Base-by-base conservation (phyloP, 2,113 vertebrate genomes). In the Brienomyrus brachyistius region DNA sequence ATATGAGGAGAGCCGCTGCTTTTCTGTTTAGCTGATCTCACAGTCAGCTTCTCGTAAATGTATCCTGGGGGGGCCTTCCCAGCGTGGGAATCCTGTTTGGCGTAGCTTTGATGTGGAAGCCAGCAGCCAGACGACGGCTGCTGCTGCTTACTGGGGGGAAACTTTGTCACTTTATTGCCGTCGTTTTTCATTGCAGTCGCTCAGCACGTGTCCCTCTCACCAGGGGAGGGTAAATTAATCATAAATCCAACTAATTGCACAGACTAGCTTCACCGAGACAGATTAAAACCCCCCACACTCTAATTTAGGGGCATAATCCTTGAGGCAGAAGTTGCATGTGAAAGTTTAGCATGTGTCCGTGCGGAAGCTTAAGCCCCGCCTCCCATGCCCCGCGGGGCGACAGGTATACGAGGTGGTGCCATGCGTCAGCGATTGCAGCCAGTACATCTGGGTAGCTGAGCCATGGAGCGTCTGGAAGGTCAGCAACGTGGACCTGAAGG, bases 401-500 rank as follows among this genome's bases (percentile, higher is more conserved):
- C 93, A 99, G 97, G 98, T 98, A 1, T 99, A 99, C 80, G 98
- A 99, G 92, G 98, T 99, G 2, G 97, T 99, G 5, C 98, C 98
- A 0, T 99, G 98, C 91, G 97, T 98, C 91, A 99, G 98, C 21
- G 97, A 99, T 94, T 99, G 98, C 93, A 96, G 93, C 43, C 98
- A 99, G 93, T 98, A 98, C 0, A 89, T 98, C 0, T 99, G 98
- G 97, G 94, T 98, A 90, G 95, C 97, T 2, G 98, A 99, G 84
- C 97, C 98, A 0, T 99, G 98, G 98, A 99, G 98, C 0, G 91
- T 99, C 43, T 99, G 98, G 96, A 99, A 98, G 91, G 97, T 99
- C 93, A 99, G 97, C 90, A 98, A 96, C 0, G 97, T 98, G 89
- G 96, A 98, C 92, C 95, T 97, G 77, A 96, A 96, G 90, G 97